Base-by-base conservation (phyloP, 2,113 vertebrate genomes). In the Oncorhynchus clarkii region DNA sequence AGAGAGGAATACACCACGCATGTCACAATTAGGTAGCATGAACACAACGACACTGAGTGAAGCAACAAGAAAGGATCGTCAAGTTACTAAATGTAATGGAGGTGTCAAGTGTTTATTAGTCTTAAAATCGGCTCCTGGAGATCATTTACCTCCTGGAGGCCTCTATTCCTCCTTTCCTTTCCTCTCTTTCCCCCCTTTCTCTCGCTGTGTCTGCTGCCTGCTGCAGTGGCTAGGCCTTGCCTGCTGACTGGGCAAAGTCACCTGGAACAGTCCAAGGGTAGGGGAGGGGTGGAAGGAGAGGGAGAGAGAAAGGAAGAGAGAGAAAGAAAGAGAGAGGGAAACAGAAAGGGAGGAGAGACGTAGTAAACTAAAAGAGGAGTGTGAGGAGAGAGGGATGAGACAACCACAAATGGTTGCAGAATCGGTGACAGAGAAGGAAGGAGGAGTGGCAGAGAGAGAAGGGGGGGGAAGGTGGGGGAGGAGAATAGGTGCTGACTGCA, bases 191-290 rank as follows among this genome's bases (percentile, higher is more conserved):
- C 67, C 59, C 72, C 57, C 72, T 26, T 11, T 45, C 39, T 26
- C 59, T 75, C 62, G 75, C 54, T 71, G 79, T 71, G 54, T 74
- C 3, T 31, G 70, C 68, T 75, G 83, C 88, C 71, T 76, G 82
- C 88, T 88, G 91, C 91, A 90, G 89, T 89, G 82, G 78, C 78
- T 67, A 16, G 75, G 59, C 77, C 75, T 81, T 86, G 84, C 78
- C 86, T 93, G 92, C 92, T 93, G 91, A 93, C 91, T 84, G 86
- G 78, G 89, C 90, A 92, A 84, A 91, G 89, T 57, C 76, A 84
- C 83, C 80, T 88, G 83, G 86, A 81, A 76, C 82, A 82, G 83
- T 84, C 80, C 76, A 51, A 31, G 29, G 60, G 34, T 49, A 71
- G 75, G 74, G 73, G 73, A 16, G 75, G 59, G 49, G 54, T 45